Conservation (phyloP, 2,113 vertebrate genomes). For the Holacanthus passer region DNA sequence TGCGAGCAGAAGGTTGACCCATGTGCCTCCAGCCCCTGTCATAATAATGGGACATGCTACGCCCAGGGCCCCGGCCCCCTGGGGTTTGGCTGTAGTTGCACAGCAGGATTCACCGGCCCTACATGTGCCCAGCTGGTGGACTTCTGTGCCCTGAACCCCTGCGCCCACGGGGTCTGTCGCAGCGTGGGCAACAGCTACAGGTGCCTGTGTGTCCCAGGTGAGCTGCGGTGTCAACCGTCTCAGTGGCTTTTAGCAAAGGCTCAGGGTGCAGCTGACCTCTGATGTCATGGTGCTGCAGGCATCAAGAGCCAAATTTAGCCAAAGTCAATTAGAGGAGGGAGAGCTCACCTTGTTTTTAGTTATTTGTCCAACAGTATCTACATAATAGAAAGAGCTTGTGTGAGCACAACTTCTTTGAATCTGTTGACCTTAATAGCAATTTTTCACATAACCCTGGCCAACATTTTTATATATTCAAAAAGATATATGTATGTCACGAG, state of each 20-base stretch:
- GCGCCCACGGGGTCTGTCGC: constrained; percentile 95
- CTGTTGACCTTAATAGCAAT: background rate
- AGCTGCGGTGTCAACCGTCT: constrained; percentile 20
- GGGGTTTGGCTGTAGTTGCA: constrained; percentile 91
- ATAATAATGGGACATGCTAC: constrained; percentile 94
- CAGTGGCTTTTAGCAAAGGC: background rate
- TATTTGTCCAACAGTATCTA: background rate
- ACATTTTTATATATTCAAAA: too few relatives aligned
- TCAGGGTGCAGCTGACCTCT: background rate
- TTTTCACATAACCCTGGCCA: too few relatives aligned
- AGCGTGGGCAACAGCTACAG: constrained; percentile 96
- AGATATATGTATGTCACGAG: background rate
- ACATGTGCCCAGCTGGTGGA: constrained; percentile 93
- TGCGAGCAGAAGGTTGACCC: constrained; percentile 94
- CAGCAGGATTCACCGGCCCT: constrained; percentile 92
- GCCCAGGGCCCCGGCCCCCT: constrained; percentile 82
- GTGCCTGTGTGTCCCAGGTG: constrained; percentile 96
- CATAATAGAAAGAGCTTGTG: background rate
- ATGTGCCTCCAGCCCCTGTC: constrained; percentile 91
- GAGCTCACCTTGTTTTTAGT: background rate
- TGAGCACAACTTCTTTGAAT: background rate
- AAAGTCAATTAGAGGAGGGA: constrained; percentile 17
- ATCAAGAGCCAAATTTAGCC: background rate
- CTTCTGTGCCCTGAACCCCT: constrained; percentile 97
- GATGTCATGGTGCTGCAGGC: background rate